phyloP scores from a whole-genome alignment of 2,113 vertebrate species.

The Bubalus kerabau region DNA sequence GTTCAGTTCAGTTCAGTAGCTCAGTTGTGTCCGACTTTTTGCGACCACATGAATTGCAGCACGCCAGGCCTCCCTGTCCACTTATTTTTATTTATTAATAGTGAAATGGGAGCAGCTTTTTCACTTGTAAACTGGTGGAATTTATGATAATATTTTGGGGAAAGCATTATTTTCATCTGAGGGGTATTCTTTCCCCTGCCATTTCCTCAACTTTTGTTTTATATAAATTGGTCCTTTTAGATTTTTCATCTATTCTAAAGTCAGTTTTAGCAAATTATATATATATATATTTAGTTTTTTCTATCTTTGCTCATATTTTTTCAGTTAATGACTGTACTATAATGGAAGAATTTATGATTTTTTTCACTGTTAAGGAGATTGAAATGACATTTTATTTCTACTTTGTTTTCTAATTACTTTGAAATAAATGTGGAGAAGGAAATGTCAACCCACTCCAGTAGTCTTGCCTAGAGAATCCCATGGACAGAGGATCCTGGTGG shows the following conservation, averaged over 20 bases:
- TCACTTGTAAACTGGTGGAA: slow-evolving; percentile 9
- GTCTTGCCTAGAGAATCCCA: neutral
- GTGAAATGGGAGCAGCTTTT: neutral
- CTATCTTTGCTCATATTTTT: neutral
- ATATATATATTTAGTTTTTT: neutral
- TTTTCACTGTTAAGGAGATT: neutral
- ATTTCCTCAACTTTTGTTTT: neutral
- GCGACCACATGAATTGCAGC: no score
- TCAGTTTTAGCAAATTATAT: neutral
- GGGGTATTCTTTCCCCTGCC: neutral
- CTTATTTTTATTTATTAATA: neutral
- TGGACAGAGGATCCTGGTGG: neutral
- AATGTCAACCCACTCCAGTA: neutral
- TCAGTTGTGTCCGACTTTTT: no score
- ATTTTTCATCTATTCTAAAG: neutral
- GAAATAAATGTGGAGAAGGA: neutral
- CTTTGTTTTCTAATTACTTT: slow-evolving; percentile 23
- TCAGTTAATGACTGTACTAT: neutral
- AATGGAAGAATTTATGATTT: neutral
- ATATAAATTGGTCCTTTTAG: neutral
- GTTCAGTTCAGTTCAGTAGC: no score
- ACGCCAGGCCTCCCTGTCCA: no score
- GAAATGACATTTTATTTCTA: neutral
- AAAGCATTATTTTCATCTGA: neutral
- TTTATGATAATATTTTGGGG: neutral